Percentiles rank a stretch among this genome's conserved stretches.
Evolutionary conservation across 2,113 vertebrate genomes (phyloP).

Genomic region (Crotalus tigris): DNA sequence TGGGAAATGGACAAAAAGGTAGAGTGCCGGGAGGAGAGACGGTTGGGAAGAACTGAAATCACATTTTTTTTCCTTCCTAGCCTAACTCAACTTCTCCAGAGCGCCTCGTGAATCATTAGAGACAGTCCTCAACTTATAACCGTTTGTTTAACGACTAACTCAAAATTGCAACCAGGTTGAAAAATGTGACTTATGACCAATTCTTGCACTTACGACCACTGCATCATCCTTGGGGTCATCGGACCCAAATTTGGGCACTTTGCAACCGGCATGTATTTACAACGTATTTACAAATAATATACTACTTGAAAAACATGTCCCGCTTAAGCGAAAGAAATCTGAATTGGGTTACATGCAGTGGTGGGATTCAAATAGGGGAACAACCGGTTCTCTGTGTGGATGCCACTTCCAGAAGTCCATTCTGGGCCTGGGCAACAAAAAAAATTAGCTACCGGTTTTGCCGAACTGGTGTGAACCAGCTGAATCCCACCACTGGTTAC

Average conservation of each 20-base stretch:
- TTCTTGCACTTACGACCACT: not conserved
- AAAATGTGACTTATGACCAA: not conserved
- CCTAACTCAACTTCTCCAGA: not conserved
- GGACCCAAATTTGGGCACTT: not conserved
- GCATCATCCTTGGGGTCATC: not conserved
- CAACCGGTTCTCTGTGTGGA: too few species aligned
- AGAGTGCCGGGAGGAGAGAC: not conserved
- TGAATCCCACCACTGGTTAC: too few species aligned
- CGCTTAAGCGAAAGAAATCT: too few species aligned
- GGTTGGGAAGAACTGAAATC: not conserved
- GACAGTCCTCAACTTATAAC: not conserved
- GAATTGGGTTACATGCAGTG: too few species aligned
- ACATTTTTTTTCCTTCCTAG: not conserved
- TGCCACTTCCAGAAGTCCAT: too few species aligned
- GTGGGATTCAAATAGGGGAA: too few species aligned
- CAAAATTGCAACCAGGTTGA: not conserved
- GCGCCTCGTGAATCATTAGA: not conserved
- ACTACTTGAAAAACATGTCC: too few species aligned
- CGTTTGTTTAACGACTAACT: not conserved
- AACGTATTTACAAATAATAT: too few species aligned
- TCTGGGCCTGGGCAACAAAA: too few species aligned
- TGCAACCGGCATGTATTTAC: not conserved
- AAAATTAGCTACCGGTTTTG: too few species aligned
- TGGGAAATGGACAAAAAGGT: not conserved
- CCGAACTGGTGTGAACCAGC: too few species aligned